These are phyloP conservation scores for Atlantisia rogersi DNA, from an alignment of 2,113 vertebrate genomes.

Conservation along the genomic window DNA sequence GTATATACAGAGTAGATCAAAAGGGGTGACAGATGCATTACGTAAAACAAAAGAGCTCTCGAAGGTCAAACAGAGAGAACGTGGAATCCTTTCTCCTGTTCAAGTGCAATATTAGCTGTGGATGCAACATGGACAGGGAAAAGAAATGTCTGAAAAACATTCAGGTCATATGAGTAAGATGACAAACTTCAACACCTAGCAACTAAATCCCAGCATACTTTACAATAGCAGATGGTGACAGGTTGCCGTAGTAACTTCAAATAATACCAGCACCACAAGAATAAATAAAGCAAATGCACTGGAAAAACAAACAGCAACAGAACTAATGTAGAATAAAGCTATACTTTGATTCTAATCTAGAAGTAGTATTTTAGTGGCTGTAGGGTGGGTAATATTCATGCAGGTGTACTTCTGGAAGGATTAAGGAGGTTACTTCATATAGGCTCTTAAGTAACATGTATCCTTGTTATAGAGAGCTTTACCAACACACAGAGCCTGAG, in stretches of 20 bases:
- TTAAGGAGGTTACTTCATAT: neutral
- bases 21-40: neutral
- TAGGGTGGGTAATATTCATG: neutral
- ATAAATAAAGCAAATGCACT: conserved; percentile 66
- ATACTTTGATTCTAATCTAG: neutral
- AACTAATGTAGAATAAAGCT: neutral
- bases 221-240: conserved; percentile 74
- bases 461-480: neutral
- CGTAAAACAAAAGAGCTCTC: neutral
- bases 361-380: neutral
- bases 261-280: conserved; percentile 55
- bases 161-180: conserved; percentile 10
- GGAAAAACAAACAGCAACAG: conserved; percentile 13
- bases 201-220: conserved; percentile 74
- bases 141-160: neutral
- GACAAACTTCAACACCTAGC: conserved; percentile 73
- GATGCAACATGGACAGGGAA: neutral
- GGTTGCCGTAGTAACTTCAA: conserved; percentile 83
- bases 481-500: fast-evolving
- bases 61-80: neutral
- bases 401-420: neutral
- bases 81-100: neutral
- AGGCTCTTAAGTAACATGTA: neutral
- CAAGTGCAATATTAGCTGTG: neutral
- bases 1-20: neutral